These are phyloP conservation scores for Delichon dasypus DNA, from an alignment of 2,797 vertebrate species.

Conservation along the genomic window DNA sequence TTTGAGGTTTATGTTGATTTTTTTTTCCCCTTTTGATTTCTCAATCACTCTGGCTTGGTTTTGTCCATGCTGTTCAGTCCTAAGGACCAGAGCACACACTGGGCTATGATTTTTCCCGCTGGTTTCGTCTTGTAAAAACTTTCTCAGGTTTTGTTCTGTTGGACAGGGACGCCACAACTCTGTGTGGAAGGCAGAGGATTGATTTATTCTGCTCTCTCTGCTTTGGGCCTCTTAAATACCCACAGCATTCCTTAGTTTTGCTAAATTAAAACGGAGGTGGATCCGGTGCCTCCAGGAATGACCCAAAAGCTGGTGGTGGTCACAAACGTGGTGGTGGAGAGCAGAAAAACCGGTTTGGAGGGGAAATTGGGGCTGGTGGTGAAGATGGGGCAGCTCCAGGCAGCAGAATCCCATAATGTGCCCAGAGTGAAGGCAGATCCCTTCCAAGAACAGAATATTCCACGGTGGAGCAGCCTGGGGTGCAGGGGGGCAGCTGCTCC, in stretches of 20 bases:
- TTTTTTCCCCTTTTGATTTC: not conserved
- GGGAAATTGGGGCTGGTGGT: not conserved
- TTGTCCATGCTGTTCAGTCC: not conserved
- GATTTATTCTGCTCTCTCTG: not conserved
- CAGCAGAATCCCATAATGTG: not conserved
- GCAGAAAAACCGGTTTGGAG: not conserved
- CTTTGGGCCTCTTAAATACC: not conserved
- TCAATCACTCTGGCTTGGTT: not conserved
- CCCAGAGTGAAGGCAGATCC: not conserved
- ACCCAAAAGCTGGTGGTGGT: not conserved
- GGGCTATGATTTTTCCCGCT: not conserved
- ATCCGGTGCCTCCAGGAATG: not conserved
- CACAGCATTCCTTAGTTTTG: not conserved
- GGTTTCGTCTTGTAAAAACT: not conserved
- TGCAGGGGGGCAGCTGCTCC: not conserved
- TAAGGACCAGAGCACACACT: not conserved
- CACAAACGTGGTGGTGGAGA: rapidly evolving
- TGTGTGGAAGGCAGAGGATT: not conserved
- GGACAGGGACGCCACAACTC: not conserved
- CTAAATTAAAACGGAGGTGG: not conserved
- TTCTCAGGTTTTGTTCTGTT: not conserved
- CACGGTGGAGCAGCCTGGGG: not conserved
- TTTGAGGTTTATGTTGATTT: not conserved
- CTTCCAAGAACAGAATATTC: not conserved
- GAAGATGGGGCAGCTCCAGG: not conserved